Conservation (phyloP, 2,888 invertebrate genomes). For the Papilio gigon region DNA sequence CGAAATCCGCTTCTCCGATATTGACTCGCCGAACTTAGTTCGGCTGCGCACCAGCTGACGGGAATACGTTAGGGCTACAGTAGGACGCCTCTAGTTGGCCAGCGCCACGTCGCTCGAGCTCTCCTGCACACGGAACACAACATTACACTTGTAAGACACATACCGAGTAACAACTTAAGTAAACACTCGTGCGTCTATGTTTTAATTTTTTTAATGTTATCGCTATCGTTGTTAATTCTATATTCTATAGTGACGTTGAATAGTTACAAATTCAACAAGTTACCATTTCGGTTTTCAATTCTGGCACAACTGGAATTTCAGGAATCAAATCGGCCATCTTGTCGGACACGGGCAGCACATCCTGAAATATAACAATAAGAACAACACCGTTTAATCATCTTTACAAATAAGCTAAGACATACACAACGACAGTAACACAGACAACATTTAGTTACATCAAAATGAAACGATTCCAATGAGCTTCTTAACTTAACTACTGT, state of each 20-base stretch:
- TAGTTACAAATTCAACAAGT: slow-evolving; percentile 29
- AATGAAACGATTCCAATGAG: neutral
- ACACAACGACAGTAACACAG: slow-evolving; percentile 4
- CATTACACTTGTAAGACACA: neutral
- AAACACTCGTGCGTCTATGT: too few species aligned
- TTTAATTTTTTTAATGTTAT: too few species aligned
- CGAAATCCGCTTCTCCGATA: slow-evolving; percentile 70
- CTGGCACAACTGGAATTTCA: slow-evolving; percentile 73
- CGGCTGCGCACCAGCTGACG: slow-evolving; percentile 71
- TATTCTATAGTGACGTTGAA: neutral
- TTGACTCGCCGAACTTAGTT: slow-evolving; percentile 75
- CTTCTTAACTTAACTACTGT: neutral
- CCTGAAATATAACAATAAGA: slow-evolving; percentile 57
- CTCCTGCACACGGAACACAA: slow-evolving; percentile 54
- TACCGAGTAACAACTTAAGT: too few species aligned
- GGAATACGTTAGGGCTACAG: slow-evolving; percentile 76
- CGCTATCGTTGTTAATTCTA: neutral
- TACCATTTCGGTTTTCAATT: slow-evolving; percentile 73
- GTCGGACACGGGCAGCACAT: slow-evolving; percentile 63
- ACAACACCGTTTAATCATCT: neutral
- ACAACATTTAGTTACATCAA: neutral
- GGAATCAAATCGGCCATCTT: slow-evolving; percentile 75
- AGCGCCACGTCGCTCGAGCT: slow-evolving; percentile 62
- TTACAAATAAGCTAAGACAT: neutral
- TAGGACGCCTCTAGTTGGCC: slow-evolving; percentile 65